phyloP scores from a whole-genome alignment of 2,888 invertebrate species.

The Erpobdella octoculata region DNA sequence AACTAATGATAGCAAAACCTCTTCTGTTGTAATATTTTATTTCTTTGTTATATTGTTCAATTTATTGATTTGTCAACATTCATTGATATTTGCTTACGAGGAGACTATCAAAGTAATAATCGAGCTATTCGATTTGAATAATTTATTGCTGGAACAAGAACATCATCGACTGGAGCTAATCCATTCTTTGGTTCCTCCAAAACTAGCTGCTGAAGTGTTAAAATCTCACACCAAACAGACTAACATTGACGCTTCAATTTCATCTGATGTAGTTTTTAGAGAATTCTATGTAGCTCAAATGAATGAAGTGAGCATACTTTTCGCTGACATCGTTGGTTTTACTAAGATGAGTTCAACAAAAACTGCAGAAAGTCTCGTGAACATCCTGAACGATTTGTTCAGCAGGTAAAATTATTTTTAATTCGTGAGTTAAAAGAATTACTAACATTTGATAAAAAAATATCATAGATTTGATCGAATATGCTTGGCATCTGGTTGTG shows the following conservation, averaged over 20 bases:
- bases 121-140: not conserved
- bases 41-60: not conserved
- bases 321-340: slow-evolving; percentile 95
- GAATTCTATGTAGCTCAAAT: slow-evolving; percentile 94
- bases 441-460: not conserved
- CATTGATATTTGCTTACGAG: not conserved
- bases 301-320: slow-evolving; percentile 89
- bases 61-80: not conserved
- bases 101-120: not conserved
- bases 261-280: slow-evolving; percentile 59
- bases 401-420: slow-evolving; percentile 60
- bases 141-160: not conserved
- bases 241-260: slow-evolving; percentile 17
- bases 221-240: slow-evolving; percentile 36
- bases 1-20: no score
- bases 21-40: no score
- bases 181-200: slow-evolving; percentile 85
- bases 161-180: slow-evolving; percentile 58
- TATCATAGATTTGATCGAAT: slow-evolving; percentile 72
- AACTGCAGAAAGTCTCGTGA: slow-evolving; percentile 87
- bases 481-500: slow-evolving; percentile 79
- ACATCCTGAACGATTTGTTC: slow-evolving; percentile 87
- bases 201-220: slow-evolving; percentile 62
- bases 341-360: slow-evolving; percentile 94
- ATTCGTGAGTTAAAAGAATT: not conserved